Evolutionary conservation across 2,797 vertebrate species (phyloP).

Genomic region (Morelia viridis): DNA sequence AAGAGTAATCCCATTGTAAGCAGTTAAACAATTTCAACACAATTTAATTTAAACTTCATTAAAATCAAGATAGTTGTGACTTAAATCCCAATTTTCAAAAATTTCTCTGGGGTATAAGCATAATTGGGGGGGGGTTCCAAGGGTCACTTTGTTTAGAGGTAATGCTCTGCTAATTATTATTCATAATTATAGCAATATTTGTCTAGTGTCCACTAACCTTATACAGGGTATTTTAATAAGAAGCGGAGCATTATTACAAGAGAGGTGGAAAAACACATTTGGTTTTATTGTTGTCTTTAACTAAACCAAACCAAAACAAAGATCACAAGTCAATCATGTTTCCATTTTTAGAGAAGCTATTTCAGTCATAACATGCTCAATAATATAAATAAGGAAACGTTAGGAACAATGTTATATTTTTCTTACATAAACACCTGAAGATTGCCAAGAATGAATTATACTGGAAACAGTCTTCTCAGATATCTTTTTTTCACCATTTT

Average conservation of each 20-base stretch:
- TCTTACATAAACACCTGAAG: conserved; percentile 26
- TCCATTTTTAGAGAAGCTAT: conserved; percentile 3
- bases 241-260: conserved; percentile 25
- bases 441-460: conserved; percentile 19
- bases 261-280: conserved; percentile 28
- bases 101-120: background rate
- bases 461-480: conserved; percentile 11
- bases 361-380: conserved; percentile 28
- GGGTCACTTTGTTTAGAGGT: background rate
- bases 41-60: background rate
- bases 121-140: too few species aligned
- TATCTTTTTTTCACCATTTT: conserved; percentile 17
- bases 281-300: conserved; percentile 14
- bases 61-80: background rate
- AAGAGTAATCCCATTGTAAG: background rate
- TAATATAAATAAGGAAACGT: conserved; percentile 41
- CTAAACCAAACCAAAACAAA: conserved; percentile 26
- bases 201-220: background rate
- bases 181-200: conserved; percentile 36
- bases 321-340: conserved; percentile 33
- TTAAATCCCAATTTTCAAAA: background rate
- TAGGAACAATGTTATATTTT: background rate
- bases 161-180: conserved; percentile 24
- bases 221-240: conserved; percentile 26
- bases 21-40: background rate